A percentile compares a stretch with the other conserved stretches of the same genome.
phyloP scores from a whole-genome alignment of 2,113 vertebrate species.

The cat (Felis catus) region F.catus_Fca126_mat1.0 CM031421.1:112534501-112535000 shows the following conservation, averaged over 20 bases:
- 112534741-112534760: rapidly evolving
- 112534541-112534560: not conserved
- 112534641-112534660: rapidly evolving
- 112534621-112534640: not conserved
- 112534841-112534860: rapidly evolving
- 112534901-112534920: rapidly evolving
- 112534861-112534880: rapidly evolving
- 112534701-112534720: rapidly evolving
- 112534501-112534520: rapidly evolving
- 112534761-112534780: not conserved
- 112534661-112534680: too few relatives aligned
- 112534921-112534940: rapidly evolving
- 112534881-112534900: rapidly evolving
- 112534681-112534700: not conserved
- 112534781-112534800: rapidly evolving
- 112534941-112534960: rapidly evolving
- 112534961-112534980: not conserved
- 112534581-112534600: not conserved
- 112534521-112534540: not conserved
- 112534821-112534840: rapidly evolving
- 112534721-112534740: not conserved
- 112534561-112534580: not conserved
- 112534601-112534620: rapidly evolving
- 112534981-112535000: rapidly evolving
- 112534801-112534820: rapidly evolving